These are phyloP conservation scores for Listronotus oregonensis DNA, from an alignment of 1,140 invertebrate species.

Conservation along the genomic window DNA sequence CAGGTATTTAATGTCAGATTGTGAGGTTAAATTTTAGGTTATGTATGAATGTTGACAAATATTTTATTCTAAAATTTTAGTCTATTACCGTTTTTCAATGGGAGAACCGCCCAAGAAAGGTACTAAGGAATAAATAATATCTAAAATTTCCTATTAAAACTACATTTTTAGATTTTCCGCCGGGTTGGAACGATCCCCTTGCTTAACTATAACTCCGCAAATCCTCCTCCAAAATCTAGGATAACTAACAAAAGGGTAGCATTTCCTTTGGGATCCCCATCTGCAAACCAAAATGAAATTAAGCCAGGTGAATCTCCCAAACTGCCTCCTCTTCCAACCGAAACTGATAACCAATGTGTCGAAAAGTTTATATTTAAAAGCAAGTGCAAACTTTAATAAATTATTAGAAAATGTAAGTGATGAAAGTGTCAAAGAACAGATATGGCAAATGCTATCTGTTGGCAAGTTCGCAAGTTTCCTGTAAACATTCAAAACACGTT, in stretches of 20 bases:
- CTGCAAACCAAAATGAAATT: neutral
- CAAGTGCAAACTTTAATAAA: conserved; percentile 28
- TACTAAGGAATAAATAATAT: neutral
- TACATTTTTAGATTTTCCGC: conserved; percentile 29
- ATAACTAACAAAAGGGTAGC: conserved; percentile 51
- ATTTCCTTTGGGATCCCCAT: conserved; percentile 40
- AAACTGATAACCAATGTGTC: conserved; percentile 14
- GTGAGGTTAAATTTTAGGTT: too few relatives aligned
- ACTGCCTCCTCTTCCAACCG: conserved; percentile 4
- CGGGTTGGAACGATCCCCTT: conserved; percentile 52
- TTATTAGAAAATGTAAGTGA: conserved; percentile 18
- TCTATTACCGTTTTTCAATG: neutral
- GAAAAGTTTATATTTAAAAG: conserved; percentile 26
- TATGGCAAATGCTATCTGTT: conserved; percentile 29
- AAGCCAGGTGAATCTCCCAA: neutral
- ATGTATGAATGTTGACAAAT: too few relatives aligned
- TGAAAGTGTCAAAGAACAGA: conserved; percentile 25
- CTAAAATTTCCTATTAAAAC: neutral
- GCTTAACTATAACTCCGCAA: conserved; percentile 44
- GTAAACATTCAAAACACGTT: conserved; percentile 30
- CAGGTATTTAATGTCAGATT: too few relatives aligned
- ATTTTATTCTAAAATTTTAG: too few relatives aligned
- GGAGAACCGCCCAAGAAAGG: conserved; percentile 27
- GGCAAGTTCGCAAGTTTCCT: conserved; percentile 36
- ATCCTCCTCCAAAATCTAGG: conserved; percentile 49